These are phyloP conservation scores for Helicorthomorpha holstii DNA, from an alignment of 1,140 invertebrate genomes.

Conservation along the genomic window DNA sequence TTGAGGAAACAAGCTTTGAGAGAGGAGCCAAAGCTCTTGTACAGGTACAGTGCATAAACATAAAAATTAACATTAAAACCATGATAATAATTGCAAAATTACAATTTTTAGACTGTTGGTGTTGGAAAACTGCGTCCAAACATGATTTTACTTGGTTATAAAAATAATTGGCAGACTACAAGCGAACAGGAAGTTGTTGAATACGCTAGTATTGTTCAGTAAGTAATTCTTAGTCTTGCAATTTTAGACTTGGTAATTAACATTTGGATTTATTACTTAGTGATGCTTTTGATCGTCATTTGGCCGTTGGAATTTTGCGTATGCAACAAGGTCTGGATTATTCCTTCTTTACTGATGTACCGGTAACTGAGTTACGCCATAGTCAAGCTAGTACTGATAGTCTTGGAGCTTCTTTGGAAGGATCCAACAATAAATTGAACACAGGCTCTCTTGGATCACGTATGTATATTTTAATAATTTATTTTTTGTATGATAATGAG, in stretches of 20 bases:
- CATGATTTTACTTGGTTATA: constrained; percentile 41
- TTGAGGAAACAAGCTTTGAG: constrained; percentile 60
- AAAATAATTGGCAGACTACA: constrained; percentile 20
- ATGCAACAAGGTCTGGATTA: constrained; percentile 64
- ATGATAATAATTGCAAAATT: constrained; percentile 6
- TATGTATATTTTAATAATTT: background rate
- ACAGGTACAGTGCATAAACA: constrained; percentile 18
- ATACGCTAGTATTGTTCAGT: constrained; percentile 26
- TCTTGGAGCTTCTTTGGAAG: background rate
- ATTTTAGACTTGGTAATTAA: background rate
- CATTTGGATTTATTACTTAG: constrained; percentile 31
- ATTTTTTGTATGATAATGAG: background rate
- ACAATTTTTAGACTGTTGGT: constrained; percentile 19
- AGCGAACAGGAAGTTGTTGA: constrained; percentile 19
- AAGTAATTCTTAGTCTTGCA: constrained; percentile 7
- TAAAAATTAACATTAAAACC: background rate
- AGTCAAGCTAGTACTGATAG: background rate
- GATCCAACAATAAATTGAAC: background rate
- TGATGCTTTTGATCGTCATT: constrained; percentile 79
- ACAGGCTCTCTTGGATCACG: background rate
- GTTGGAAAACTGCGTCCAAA: constrained; percentile 74
- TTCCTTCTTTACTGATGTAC: constrained; percentile 27
- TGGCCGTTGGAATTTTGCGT: constrained; percentile 72
- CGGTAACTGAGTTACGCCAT: background rate
- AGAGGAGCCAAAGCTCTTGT: constrained; percentile 51